phyloP scores from a whole-genome alignment of 2,888 invertebrate species.

The Epirrhoe alternata region DNA sequence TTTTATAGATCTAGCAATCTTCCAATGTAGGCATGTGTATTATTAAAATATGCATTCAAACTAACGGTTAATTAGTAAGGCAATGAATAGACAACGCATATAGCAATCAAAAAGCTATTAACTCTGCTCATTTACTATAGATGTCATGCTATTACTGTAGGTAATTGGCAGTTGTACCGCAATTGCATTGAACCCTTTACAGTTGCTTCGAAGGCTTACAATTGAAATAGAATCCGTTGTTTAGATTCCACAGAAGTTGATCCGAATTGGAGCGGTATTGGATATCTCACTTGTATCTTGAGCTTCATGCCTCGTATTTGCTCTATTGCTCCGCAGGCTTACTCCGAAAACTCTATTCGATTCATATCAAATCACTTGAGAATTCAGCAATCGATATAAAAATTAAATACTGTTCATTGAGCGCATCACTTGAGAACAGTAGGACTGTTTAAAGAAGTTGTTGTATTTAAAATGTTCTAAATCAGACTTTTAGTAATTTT shows the following conservation, averaged over 20 bases:
- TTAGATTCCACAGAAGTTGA: slow-evolving; percentile 4
- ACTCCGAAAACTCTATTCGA: background rate
- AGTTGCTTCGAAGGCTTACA: background rate
- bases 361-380: background rate
- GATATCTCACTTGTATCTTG: background rate
- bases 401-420: no score
- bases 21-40: background rate
- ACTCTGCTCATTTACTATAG: background rate
- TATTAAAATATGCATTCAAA: background rate
- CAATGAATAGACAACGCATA: background rate
- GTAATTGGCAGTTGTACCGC: background rate
- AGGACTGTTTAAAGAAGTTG: no score
- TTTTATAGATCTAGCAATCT: background rate
- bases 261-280: background rate
- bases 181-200: background rate
- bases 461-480: no score
- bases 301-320: background rate
- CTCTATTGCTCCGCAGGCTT: background rate
- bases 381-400: background rate
- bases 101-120: background rate
- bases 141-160: background rate
- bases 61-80: background rate
- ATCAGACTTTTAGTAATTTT: no score
- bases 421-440: no score
- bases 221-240: slow-evolving; percentile 1